Evolutionary conservation across 1,140 invertebrate species (phyloP).

Genomic region (Magallana ariakensis): DNA sequence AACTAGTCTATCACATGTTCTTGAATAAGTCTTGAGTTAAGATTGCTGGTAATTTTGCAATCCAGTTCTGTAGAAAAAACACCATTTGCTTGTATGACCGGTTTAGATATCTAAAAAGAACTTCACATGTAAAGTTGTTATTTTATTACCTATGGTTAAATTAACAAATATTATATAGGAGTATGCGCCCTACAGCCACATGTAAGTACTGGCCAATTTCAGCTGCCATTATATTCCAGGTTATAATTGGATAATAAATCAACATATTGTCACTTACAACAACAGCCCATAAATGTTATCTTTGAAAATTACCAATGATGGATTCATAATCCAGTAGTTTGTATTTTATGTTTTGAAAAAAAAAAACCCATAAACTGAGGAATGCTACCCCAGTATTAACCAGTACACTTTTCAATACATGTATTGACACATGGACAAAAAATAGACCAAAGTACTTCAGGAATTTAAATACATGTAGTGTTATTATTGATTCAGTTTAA

Average conservation of each 20-base stretch:
- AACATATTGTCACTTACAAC: not conserved
- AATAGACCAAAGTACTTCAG: no score
- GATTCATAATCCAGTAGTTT: not conserved
- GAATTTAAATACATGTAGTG: no score
- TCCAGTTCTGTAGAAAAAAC: no score
- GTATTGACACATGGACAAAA: no score
- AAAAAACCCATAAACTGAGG: not conserved
- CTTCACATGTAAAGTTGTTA: not conserved
- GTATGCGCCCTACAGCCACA: not conserved
- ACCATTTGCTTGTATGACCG: not conserved
- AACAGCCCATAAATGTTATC: not conserved
- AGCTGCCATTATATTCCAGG: not conserved
- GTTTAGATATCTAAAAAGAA: not conserved
- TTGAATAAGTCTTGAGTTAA: no score
- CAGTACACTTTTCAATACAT: no score
- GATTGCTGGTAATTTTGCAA: no score
- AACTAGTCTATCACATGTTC: not conserved
- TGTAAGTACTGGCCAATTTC: not conserved
- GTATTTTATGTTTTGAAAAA: not conserved
- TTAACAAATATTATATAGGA: constrained; percentile 1
- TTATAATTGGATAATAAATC: constrained; percentile 24
- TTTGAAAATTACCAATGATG: constrained; percentile 23
- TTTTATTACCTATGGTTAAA: constrained; percentile 7
- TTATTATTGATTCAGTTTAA: no score
- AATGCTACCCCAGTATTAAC: no score